Evolutionary conservation across 2,113 vertebrate species (phyloP).

Genomic region (Labrus mixtus): DNA sequence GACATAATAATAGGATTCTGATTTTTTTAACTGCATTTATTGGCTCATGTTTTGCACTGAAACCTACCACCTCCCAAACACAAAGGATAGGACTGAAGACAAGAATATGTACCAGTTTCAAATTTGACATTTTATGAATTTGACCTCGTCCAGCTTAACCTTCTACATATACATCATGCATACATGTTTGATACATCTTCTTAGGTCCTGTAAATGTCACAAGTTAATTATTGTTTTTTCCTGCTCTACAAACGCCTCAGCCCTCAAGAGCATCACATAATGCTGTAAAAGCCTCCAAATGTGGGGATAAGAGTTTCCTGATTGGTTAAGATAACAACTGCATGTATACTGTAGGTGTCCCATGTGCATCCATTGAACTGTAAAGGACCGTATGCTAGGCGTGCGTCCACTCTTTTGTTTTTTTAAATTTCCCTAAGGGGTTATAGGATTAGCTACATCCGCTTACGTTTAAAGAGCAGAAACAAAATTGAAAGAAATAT

Average conservation of each 20-base stretch:
- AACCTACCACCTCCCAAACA: no score
- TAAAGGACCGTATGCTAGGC: not conserved
- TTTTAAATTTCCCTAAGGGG: not conserved
- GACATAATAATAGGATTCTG: no score
- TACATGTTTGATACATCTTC: not conserved
- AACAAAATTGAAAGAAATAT: slow-evolving; percentile 22
- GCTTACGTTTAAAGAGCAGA: slow-evolving; percentile 17
- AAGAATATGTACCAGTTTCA: no score
- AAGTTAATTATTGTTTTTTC: slow-evolving; percentile 43
- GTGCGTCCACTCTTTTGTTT: not conserved
- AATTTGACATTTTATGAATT: no score
- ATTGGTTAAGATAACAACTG: slow-evolving; percentile 61
- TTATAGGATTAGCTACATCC: not conserved
- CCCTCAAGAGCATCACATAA: slow-evolving; percentile 59
- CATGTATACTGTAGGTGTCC: slow-evolving; percentile 7
- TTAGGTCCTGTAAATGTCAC: slow-evolving; percentile 1
- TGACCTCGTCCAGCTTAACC: no score
- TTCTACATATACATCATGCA: no score
- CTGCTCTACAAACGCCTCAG: slow-evolving; percentile 31
- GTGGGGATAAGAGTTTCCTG: slow-evolving; percentile 58
- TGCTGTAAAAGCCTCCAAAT: slow-evolving; percentile 43
- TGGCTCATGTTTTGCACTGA: no score
- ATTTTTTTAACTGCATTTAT: no score
- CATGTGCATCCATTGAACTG: not conserved
- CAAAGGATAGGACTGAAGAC: no score